Evolutionary conservation across 2,797 vertebrate species (phyloP).

Genomic region (Sciaenops ocellatus): DNA sequence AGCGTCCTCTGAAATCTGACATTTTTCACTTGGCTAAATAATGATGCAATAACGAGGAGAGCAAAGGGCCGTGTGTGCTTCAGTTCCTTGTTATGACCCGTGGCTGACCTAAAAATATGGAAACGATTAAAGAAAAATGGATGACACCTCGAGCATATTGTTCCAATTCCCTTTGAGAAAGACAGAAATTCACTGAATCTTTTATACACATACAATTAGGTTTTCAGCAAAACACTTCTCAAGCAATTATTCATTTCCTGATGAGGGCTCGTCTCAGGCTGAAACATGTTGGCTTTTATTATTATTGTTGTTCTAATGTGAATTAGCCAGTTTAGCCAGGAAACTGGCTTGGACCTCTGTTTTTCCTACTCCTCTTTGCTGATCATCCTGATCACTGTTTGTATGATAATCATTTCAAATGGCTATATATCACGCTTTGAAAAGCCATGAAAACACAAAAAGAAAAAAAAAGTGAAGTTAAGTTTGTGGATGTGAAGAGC

Average conservation of each 20-base stretch:
- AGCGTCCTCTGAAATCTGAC: constrained; percentile 65
- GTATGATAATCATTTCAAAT: background rate
- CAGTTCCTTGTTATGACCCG: constrained; percentile 63
- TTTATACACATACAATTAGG: constrained; percentile 41
- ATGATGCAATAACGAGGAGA: constrained; percentile 67
- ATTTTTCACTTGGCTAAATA: constrained; percentile 68
- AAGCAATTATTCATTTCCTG: constrained; percentile 43
- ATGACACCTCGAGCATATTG: constrained; percentile 62
- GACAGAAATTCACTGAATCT: constrained; percentile 39
- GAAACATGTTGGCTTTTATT: constrained; percentile 28
- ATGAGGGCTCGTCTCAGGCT: constrained; percentile 28
- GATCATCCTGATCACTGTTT: background rate
- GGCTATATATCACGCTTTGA: background rate
- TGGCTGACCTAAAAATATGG: constrained; percentile 68
- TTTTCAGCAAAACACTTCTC: constrained; percentile 51
- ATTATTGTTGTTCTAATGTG: constrained; percentile 4
- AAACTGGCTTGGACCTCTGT: background rate
- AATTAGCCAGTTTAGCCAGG: constrained; percentile 8
- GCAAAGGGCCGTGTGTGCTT: constrained; percentile 31
- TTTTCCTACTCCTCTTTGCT: background rate
- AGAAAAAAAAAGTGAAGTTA: background rate
- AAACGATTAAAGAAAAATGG: constrained; percentile 62
- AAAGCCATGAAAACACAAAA: background rate
- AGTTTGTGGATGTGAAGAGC: background rate
- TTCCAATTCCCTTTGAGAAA: constrained; percentile 56